Conservation (phyloP, 2,888 invertebrate genomes). For the Quadriops clusia region DNA sequence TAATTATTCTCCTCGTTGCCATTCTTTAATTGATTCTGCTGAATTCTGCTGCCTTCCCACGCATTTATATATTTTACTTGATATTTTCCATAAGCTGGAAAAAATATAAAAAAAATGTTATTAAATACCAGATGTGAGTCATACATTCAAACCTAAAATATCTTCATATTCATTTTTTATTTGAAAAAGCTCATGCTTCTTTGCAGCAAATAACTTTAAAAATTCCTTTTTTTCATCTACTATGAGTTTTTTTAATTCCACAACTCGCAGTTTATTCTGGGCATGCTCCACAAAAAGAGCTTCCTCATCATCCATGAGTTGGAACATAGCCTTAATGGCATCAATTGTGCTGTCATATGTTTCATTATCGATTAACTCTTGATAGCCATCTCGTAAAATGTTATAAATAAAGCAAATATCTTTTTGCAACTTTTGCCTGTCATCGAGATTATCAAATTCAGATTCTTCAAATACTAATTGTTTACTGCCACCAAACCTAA, state of each 20-base stretch:
- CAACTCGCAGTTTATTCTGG: no score
- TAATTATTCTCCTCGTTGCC: background rate
- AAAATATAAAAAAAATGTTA: background rate
- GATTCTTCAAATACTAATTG: no score
- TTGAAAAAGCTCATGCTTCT: slow-evolving; percentile 7
- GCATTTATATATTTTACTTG: slow-evolving; percentile 5
- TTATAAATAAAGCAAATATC: slow-evolving; percentile 11
- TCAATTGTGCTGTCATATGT: background rate
- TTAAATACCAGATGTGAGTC: background rate
- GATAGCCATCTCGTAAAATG: background rate
- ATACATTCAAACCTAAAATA: no score
- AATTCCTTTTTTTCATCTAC: slow-evolving; percentile 7
- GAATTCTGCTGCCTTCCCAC: slow-evolving; percentile 1
- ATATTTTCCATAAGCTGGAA: slow-evolving; percentile 7
- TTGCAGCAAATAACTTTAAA: no score
- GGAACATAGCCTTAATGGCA: background rate
- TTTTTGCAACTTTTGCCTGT: slow-evolving; percentile 9
- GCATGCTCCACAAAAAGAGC: no score
- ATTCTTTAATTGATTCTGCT: background rate
- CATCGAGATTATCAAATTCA: slow-evolving; percentile 8
- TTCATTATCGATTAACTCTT: slow-evolving; percentile 5
- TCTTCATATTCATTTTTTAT: slow-evolving; percentile 3
- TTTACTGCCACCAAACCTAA: no score
- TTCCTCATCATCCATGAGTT: no score
- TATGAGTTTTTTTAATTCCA: background rate